Base-by-base conservation (phyloP, 2,888 invertebrate genomes). In the Anodontia alba region DNA sequence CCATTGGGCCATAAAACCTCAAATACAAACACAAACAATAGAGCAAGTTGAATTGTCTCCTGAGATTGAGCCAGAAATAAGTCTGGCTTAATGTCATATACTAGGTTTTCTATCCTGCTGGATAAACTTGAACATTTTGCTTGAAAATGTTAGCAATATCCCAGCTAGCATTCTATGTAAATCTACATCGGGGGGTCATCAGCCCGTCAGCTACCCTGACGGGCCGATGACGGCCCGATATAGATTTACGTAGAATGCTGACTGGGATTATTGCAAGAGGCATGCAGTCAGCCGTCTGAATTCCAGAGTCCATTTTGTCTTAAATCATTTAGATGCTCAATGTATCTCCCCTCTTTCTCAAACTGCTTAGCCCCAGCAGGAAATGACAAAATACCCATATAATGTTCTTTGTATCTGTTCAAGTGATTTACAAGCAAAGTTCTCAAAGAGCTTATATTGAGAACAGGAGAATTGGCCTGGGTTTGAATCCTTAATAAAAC, bases 41-140 rank as follows among this genome's bases (percentile, higher is more conserved):
- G 69, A 31, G 73, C 78, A 46, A 80, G 29, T n/a, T 42, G 29
- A 23, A 80, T 80, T 49, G n/a, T 49, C 49, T 20, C 49, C 49
- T 49, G 49, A 49, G 49, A 49, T 3, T 49, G 49, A 49, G 49
- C 20, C 49, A 17, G 49, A 49, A 49, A 49, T 20, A 49, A 49
- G 29, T 76, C 76, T 43, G 68, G 80, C 62, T 73, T 73, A 20
- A 80, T 80, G 10, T 80, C 76, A 57, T 73, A 69, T 10, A 80
- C 73, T 43, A 76, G 80, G 26, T 67, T 76, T 36, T 72, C 54
- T 33, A 76, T 33, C 69, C 69, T 69, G 43, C 76, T 80, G 36
- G 76, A 69, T 69, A 76, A 38, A 76, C 76, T 46, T 62, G 67
- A 23, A 80, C 38, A 76, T 3, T 26, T 20, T 68, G 33, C 54